Base-by-base conservation (phyloP, 2,113 vertebrate genomes). In the Mugil cephalus region DNA sequence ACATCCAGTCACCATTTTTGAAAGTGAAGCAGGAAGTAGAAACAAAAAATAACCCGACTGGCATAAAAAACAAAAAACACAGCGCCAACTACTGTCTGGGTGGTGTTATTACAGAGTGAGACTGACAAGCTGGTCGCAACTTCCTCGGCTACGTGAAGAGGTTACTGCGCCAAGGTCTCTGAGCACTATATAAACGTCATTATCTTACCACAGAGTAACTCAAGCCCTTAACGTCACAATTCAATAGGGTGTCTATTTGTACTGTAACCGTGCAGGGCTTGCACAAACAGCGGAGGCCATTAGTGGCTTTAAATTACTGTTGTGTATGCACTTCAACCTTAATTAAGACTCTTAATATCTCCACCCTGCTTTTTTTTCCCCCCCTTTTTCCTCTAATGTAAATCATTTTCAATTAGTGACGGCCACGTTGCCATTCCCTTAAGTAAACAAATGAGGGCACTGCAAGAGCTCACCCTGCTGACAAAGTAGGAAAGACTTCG, bases 381-480 rank as follows among this genome's bases (percentile, higher is more conserved):
- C n/a, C n/a, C n/a, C n/a, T n/a, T 21, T 18, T 50, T 50, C 19
- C 14, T 24, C 45, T 48, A 69, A 72, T 40, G 62, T 83, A 79
- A 85, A 83, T 85, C 62, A 81, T 79, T 74, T 35, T 77, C 69
- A 85, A 87, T 87, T 79, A 88, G 77, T 35, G 68, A 73, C 79
- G 79, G 54, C 67, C 34, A 80, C 78, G 84, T 73, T 77, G 67
- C 65, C 62, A 76, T 60, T 86, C 76, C 77, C 84, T 70, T 35
- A 60, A 50, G 83, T 80, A 73, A 70, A 87, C 59, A 83, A 79
- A 75, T 68, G 59, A 88, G 80, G 71, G 51, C 75, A 77, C 40
- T 51, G 77, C 73, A 88, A 81, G 4, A 19, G 66, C 78, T 64
- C 73, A 83, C 88, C 82, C 69, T 87, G 91, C 89, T 90, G 87